These are phyloP conservation scores for Actinemys pallida DNA, from an alignment of 2,113 vertebrate species.

Conservation along the genomic window DNA sequence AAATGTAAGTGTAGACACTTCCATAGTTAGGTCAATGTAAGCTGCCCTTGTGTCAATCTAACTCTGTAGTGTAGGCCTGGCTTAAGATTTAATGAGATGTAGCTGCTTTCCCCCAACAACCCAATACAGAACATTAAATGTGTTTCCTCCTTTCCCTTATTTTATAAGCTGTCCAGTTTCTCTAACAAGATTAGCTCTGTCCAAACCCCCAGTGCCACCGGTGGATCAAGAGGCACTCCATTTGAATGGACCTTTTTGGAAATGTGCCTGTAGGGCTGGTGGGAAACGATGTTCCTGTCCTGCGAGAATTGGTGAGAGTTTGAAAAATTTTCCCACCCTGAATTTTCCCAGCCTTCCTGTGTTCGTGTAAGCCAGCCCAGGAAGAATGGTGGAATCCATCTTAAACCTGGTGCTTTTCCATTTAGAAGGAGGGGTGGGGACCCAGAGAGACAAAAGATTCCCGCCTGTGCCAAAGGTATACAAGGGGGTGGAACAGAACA, in stretches of 20 bases:
- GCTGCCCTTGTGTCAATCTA: no score
- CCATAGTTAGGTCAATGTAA: no score
- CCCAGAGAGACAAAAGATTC: no score
- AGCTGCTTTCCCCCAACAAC: background rate
- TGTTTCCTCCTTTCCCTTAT: background rate
- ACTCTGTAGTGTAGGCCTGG: no score
- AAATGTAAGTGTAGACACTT: no score
- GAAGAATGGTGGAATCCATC: no score
- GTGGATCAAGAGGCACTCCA: background rate
- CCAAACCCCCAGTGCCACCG: background rate
- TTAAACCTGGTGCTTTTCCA: no score
- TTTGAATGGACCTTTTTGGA: background rate
- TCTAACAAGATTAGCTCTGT: background rate
- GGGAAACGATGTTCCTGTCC: background rate
- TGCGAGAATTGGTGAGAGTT: background rate
- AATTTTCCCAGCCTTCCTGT: no score
- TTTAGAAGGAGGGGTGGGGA: no score
- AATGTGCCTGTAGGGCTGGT: background rate
- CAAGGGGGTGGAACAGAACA: no score
- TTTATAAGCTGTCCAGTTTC: background rate
- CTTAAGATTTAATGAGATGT: constrained; percentile 31
- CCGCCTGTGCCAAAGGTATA: no score
- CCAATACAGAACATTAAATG: constrained; percentile 9
- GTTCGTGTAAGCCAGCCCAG: no score
- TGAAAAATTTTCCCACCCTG: background rate